Percentiles rank a stretch among this genome's conserved stretches.
phyloP scores from a whole-genome alignment of 2,113 vertebrate species.

The Nerophis lumbriciformis region DNA sequence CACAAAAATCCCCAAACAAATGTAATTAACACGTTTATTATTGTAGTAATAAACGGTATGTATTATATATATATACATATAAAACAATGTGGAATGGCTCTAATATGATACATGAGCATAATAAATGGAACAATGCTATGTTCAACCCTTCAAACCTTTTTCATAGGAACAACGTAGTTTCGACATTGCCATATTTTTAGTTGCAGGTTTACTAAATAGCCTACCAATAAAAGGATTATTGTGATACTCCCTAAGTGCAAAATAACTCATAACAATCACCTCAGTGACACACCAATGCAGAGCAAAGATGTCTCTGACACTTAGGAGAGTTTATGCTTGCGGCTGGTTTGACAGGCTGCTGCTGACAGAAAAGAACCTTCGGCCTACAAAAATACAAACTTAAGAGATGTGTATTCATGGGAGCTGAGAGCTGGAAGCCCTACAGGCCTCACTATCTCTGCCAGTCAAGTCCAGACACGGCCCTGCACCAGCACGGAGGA shows the following conservation, averaged over 20 bases:
- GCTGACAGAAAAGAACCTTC: conserved; percentile 53
- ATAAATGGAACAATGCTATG: too few species aligned
- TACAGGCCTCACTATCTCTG: conserved; percentile 40
- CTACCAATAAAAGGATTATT: too few species aligned
- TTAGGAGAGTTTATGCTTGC: conserved; percentile 21
- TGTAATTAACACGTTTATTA: too few species aligned
- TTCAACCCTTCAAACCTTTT: too few species aligned
- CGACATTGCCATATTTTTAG: too few species aligned
- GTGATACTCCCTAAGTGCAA: not conserved
- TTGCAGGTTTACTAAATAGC: too few species aligned
- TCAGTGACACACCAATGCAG: not conserved
- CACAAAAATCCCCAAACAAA: too few species aligned
- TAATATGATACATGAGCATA: too few species aligned
- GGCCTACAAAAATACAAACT: conserved; percentile 49
- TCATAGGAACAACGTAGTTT: too few species aligned
- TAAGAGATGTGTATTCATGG: conserved; percentile 25
- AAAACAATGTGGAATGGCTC: too few species aligned
- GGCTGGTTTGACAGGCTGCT: conserved; percentile 51
- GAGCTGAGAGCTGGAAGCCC: conserved; percentile 21
- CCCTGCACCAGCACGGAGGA: conserved; percentile 56
- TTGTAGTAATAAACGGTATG: too few species aligned
- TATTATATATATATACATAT: too few species aligned
- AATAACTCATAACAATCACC: not conserved
- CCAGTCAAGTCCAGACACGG: conserved; percentile 66
- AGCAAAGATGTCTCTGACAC: conserved; percentile 14